Base-by-base conservation (phyloP, 2,888 invertebrate genomes). In the Xanthia togata region DNA sequence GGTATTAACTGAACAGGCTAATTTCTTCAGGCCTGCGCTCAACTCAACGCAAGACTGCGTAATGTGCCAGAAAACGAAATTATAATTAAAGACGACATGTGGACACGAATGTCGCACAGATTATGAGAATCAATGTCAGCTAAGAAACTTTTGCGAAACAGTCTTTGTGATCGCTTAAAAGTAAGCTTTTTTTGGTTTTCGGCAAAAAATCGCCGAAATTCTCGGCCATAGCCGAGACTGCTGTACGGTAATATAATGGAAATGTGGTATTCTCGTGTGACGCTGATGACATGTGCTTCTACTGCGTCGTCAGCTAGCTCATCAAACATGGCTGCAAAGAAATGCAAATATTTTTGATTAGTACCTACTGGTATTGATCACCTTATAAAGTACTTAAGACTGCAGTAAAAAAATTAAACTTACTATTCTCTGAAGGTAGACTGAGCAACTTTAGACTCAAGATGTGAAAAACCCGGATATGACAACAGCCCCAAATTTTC, bases 401-500 rank as follows among this genome's bases (percentile, higher is more conserved):
- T 31, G 31, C 31, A 31, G 31, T 1, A 31, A 31, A 31, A 31
- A 31, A 31, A 31, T 2, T 2, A 31, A 31, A 31, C n/a, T n/a
- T n/a, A n/a, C n/a, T n/a, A n/a, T n/a, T n/a, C 20, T 14, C 41
- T 44, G 35, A 53, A 67, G n/a, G 17, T 35, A 11, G 41, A 62
- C 44, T 20, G 14, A 31, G 35, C 50, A 53, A 31, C 14, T 14
- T 23, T 14, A 57, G 11, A 26, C 47, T 31, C 26, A 41, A 38
- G 4, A 63, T 57, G 14, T 35, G 2, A 23, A 50, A 59, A 53
- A 31, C 44, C 44, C 8, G 73, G 73, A 59, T 44, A 31, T n/a
- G 78, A 80, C 73, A 60, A 60, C 2, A 47, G 44, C 14, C n/a
- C 23, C 1, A 44, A 47, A 65, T n/a, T 3, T 60, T 73, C 11